Evolutionary conservation across 1,140 invertebrate genomes (phyloP), one percentile per base, ranked within the genome.

Genomic region (Aphaenogaster floridana): DNA sequence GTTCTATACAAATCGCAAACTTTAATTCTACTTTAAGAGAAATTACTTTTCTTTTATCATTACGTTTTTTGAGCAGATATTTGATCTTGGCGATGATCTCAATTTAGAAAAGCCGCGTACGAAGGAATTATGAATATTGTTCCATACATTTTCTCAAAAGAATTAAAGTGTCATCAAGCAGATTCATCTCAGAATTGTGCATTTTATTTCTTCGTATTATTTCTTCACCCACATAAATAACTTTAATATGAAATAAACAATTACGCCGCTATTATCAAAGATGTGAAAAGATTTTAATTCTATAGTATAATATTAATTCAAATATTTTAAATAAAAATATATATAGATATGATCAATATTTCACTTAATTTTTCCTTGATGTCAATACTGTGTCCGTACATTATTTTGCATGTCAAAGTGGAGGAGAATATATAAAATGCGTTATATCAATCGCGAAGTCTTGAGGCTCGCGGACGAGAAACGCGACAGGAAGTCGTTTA

Each of bases 1-100:
- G 63, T 42, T 59, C 45, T 64, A 78, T 64, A 86, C 13, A 48
- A 86, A 17, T 77, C 34, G 71, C 17, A 2, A 66, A 6, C 13
- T 86, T 88, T 74, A 71, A 81, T 72, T 79, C 39, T 84, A 36
- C 85, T 89, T 68, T 52, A 87, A 68, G 71, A 59, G 84, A 77
- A 86, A 89, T 79, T 81, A 83, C 11, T 34, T 66, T 52, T 59
- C 17, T 59, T 87, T 89, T 78, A 77, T 39, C 28, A 59, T 90
- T 89, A 90, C 52, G 17, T 72, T 63, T 45, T 50, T 87, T 90
- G 88, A 90, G 85, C 89, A 90, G 63, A 71, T 72, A 28, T 72
- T 84, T n/a, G 63, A 77, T 57, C 61, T 54, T 34, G 54, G 39
- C 34, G 28, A 66, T 71, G 11, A 15, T 74, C 48, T 81, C 48